Percentiles rank a stretch among this genome's conserved stretches.
Conservation (phyloP, 2,113 vertebrate genomes). For the Pristiophorus japonicus region DNA sequence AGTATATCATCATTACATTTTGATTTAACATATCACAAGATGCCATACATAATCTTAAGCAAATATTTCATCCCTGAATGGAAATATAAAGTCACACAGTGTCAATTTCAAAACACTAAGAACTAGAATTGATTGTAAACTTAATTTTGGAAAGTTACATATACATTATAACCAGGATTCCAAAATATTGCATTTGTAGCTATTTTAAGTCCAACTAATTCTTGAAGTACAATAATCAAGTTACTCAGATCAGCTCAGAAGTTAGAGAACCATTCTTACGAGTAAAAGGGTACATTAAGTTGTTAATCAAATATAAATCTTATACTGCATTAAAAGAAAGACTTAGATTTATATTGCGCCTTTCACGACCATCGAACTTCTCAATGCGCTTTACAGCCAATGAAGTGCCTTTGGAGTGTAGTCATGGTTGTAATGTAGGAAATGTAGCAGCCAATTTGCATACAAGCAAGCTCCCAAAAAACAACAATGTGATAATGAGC, state of each 20-base stretch:
- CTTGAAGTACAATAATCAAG: neutral
- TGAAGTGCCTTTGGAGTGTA: too few relatives aligned
- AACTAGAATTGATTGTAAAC: neutral
- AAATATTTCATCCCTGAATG: neutral
- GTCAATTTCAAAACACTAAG: neutral
- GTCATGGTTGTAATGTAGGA: too few relatives aligned
- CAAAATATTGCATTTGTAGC: neutral
- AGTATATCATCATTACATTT: neutral
- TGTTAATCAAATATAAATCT: neutral
- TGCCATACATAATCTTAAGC: neutral
- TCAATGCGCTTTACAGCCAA: too few relatives aligned
- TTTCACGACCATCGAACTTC: too few relatives aligned
- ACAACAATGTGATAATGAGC: too few relatives aligned
- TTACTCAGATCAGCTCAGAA: neutral
- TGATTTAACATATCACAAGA: neutral
- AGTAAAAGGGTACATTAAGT: neutral
- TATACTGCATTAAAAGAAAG: neutral
- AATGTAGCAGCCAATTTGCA: too few relatives aligned
- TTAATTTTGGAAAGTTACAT: neutral
- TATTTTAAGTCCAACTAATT: neutral
- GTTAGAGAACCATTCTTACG: neutral
- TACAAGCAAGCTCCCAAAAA: too few relatives aligned
- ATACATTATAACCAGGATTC: neutral
- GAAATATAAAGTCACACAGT: neutral
- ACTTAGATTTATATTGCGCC: too few relatives aligned